Base-by-base conservation (phyloP, 2,113 vertebrate species). In the Phyllostomus hastatus region DNA sequence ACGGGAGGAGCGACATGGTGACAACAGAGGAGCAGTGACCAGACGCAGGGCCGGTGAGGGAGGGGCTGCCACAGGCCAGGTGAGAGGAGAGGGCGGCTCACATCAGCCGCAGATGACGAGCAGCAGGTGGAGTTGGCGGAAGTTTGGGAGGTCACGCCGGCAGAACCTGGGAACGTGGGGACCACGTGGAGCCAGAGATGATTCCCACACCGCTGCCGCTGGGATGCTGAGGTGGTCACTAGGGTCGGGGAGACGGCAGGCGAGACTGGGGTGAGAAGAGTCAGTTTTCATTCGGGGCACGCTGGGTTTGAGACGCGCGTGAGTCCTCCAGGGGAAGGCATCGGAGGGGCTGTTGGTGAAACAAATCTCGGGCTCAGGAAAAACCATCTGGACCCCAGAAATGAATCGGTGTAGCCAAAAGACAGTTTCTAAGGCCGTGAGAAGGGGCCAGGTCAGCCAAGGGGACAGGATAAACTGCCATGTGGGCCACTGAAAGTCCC, bases 161-260 rank as follows among this genome's bases (percentile, higher is more conserved):
- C 1, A 41, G 73, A 48, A 15, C 16, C 17, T 33, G 17, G 14
- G 35, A 24, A 15, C n/a, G 4, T 2, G 17, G 28, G 22, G 28
- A 43, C 33, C 28, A 10, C 0, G 52, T 3, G 52, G 19, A 35
- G 1, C 3, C 10, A 7, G 3, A 12, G 72, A 2, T 14, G 43
- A 31, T 11, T 38, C 52, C 70, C 8, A 41, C 1, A 0, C 2
- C 2, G 1, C 11, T 69, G 5, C n/a, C n/a, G 75, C 52, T 66
- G 9, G 59, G 31, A 70, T 41, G 17, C 3, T n/a, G 48, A 57
- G 38, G 4, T 20, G 69, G 15, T 43, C 3, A 22, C 48, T 43
- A 52, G 54, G 70, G 33, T 20, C 43, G 33, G 14, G 43, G 57
- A 67, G 17, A 15, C 15, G 31, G 66, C 35, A 57, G 64, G 43